A percentile compares a stretch with the other conserved stretches of the same genome.
phyloP scores from a whole-genome alignment of 2,888 invertebrate genomes.

The Scrobipalpa atriplicella region DNA sequence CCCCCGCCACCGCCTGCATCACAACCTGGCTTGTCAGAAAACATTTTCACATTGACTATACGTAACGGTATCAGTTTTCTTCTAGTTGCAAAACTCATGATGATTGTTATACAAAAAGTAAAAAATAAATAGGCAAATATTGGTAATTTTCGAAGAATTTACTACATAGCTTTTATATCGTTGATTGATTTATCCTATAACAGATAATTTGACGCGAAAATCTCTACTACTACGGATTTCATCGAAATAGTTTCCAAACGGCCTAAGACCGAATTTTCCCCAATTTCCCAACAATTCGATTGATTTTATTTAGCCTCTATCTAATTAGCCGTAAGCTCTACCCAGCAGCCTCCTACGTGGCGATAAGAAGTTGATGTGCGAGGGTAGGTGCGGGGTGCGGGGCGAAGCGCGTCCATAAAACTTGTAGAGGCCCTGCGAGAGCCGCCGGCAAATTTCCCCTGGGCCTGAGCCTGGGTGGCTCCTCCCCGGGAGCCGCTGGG shows the following conservation, averaged over 20 bases:
- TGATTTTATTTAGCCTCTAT: not conserved
- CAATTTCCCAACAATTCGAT: not conserved
- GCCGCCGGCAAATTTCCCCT: constrained; percentile 79
- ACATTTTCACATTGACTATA: constrained; percentile 58
- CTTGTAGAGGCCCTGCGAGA: constrained; percentile 79
- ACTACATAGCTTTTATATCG: not conserved
- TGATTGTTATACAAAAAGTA: not conserved
- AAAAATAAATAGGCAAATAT: not conserved
- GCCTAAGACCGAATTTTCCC: not conserved
- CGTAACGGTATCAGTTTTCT: not conserved
- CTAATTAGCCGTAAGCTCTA: constrained; percentile 5
- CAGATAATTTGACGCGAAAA: constrained; percentile 3
- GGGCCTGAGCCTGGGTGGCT: constrained; percentile 67
- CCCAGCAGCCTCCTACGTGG: constrained; percentile 20
- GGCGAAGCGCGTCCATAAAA: constrained; percentile 79
- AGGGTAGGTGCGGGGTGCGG: constrained; percentile 47
- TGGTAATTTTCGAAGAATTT: not conserved
- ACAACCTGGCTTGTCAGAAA: constrained; percentile 87
- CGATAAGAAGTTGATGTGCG: constrained; percentile 68
- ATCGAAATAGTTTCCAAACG: not conserved
- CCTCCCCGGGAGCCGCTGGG: constrained; percentile 69
- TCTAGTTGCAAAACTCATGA: not conserved
- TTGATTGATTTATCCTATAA: not conserved
- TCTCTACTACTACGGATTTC: constrained; percentile 8
- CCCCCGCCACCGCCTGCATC: constrained; percentile 93